phyloP scores from a whole-genome alignment of 2,113 vertebrate species.

The Muntiacus reevesi region DNA sequence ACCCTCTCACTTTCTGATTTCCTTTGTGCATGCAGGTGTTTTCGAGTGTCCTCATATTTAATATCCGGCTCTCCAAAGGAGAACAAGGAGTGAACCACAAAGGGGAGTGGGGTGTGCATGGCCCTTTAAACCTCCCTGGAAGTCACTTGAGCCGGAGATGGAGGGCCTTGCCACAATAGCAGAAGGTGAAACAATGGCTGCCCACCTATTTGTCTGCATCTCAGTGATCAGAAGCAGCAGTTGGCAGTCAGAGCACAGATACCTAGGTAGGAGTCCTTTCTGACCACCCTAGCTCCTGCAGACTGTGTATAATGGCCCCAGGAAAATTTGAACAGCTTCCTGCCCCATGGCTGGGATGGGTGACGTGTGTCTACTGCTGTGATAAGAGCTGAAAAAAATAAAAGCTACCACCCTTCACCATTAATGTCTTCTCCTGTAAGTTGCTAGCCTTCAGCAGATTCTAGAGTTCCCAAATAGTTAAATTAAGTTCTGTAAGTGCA shows the following conservation, averaged over 20 bases:
- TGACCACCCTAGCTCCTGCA: neutral
- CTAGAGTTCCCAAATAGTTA: neutral
- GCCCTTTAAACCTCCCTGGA: neutral
- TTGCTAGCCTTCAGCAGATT: neutral
- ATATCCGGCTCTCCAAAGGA: neutral
- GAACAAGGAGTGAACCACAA: neutral
- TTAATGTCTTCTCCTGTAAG: neutral
- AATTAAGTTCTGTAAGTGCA: neutral
- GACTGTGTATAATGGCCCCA: neutral
- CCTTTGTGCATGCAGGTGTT: neutral
- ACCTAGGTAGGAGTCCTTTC: neutral
- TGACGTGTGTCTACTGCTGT: neutral
- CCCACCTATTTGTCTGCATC: neutral
- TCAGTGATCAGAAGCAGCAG: neutral
- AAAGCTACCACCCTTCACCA: neutral
- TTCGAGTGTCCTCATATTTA: neutral
- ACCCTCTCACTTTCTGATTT: neutral
- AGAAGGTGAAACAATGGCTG: neutral
- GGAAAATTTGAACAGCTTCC: neutral
- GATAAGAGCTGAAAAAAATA: neutral
- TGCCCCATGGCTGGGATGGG: neutral
- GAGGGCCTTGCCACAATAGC: neutral
- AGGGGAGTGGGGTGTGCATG: no score
- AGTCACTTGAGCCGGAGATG: neutral
- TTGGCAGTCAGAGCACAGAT: neutral